phyloP scores from a whole-genome alignment of 2,113 vertebrate genomes.

The Caranx melampygus region DNA sequence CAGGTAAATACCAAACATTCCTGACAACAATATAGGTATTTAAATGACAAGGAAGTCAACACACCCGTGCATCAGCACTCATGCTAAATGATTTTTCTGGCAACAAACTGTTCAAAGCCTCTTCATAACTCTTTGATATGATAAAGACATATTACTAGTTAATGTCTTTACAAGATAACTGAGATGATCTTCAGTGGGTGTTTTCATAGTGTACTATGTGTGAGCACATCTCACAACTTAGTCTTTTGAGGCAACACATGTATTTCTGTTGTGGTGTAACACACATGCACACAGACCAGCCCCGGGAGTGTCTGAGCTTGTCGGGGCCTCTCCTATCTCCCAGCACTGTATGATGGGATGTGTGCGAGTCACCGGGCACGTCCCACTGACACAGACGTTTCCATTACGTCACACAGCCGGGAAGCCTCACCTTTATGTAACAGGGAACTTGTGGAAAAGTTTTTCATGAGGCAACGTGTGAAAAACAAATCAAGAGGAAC shows the following conservation, averaged over 20 bases:
- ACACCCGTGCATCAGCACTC: slow-evolving; percentile 15
- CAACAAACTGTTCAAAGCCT: not conserved
- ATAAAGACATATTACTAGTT: too few relatives aligned
- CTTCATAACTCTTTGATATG: not conserved
- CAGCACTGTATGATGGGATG: not conserved
- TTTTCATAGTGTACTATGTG: not conserved
- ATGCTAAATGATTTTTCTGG: not conserved
- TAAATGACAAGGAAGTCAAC: not conserved
- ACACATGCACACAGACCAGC: slow-evolving; percentile 7
- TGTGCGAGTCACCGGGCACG: slow-evolving; percentile 16
- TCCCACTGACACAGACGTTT: slow-evolving; percentile 50
- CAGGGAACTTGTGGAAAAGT: not conserved
- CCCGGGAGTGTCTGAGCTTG: not conserved
- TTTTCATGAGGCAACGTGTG: too few relatives aligned
- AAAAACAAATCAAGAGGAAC: not conserved
- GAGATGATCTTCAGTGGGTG: not conserved
- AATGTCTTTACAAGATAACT: not conserved
- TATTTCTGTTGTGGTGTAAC: slow-evolving; percentile 36
- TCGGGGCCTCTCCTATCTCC: slow-evolving; percentile 38
- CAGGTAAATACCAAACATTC: slow-evolving; percentile 15
- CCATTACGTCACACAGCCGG: slow-evolving; percentile 41
- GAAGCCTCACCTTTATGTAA: slow-evolving; percentile 1
- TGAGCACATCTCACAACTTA: not conserved
- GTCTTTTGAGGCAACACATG: slow-evolving; percentile 16
- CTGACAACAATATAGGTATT: not conserved